Base-by-base conservation (phyloP, 2,113 vertebrate genomes). In the Myxocyprinus asiaticus region DNA sequence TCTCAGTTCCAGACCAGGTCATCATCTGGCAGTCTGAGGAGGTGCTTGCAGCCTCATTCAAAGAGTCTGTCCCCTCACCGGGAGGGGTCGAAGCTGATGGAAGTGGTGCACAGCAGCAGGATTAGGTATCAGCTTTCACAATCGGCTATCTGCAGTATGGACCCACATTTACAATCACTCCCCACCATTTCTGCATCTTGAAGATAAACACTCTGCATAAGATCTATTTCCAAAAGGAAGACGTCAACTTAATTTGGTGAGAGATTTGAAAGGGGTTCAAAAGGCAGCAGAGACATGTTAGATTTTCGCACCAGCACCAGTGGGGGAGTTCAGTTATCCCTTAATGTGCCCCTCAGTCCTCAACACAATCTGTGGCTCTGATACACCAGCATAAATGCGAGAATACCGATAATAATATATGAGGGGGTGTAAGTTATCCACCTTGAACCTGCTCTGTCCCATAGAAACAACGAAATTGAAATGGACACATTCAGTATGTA, bases 301-400 rank as follows among this genome's bases (percentile, higher is more conserved):
- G 87, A 91, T 91, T 92, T 91, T 91, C 89, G 90, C 80, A 88
- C 86, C 92, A 90, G 90, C 67, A 85, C 92, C 74, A 84, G 92
- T 91, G 88, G 85, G 92, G 76, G 86, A 93, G 90, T 87, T 97
- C 91, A 65, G 88, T 96, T 95, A 94, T n/a, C 95, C 68, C 83
- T 86, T 43, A 51, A 76, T 42, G n/a, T 53, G 48, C 48, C 84
- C 2, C 88, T n/a, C n/a, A n/a, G n/a, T n/a, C n/a, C n/a, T n/a
- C 90, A 93, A 94, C 93, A 92, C 93, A 78, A 22, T 42, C 67
- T 12, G 92, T 85, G 87, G 72, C 87, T 12, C 78, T 9, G 88
- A 91, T 91, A 89, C 90, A 65, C 90, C 92, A 88, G 90, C 91
- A 92, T 92, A 92, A 91, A 93, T 86, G 87, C 82, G 88, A 85